Conservation (phyloP, 2,113 vertebrate genomes). For the Anser cygnoides region DNA sequence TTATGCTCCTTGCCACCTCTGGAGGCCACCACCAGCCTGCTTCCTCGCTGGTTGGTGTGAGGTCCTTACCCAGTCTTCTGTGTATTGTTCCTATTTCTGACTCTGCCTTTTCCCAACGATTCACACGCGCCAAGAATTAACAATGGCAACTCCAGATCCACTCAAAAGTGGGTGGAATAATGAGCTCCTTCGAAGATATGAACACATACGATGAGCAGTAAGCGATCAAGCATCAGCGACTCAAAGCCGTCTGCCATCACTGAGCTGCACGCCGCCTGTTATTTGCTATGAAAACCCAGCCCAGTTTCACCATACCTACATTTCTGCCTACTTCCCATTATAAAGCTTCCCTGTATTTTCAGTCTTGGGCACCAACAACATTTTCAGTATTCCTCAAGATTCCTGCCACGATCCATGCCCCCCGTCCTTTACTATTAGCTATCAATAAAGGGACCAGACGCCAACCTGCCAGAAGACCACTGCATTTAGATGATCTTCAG, state of each 20-base stretch:
- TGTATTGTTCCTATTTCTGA: neutral
- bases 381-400: neutral
- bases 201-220: neutral
- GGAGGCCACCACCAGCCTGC: neutral
- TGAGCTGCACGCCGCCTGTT: neutral
- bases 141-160: conserved; percentile 42
- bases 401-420: neutral
- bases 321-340: fast-evolving
- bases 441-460: neutral
- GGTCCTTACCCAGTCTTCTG: neutral
- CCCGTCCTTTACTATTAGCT: neutral
- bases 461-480: neutral
- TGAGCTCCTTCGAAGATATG: conserved; percentile 47
- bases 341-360: neutral
- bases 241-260: neutral
- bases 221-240: neutral
- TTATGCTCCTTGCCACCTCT: neutral
- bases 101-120: conserved; percentile 10
- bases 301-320: neutral
- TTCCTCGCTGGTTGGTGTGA: neutral
- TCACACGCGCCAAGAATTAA: conserved; percentile 25
- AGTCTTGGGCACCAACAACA: neutral
- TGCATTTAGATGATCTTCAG: neutral
- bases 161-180: conserved; percentile 59
- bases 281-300: fast-evolving